phyloP scores from a whole-genome alignment of 2,113 vertebrate species.

The Xenus cinereus region DNA sequence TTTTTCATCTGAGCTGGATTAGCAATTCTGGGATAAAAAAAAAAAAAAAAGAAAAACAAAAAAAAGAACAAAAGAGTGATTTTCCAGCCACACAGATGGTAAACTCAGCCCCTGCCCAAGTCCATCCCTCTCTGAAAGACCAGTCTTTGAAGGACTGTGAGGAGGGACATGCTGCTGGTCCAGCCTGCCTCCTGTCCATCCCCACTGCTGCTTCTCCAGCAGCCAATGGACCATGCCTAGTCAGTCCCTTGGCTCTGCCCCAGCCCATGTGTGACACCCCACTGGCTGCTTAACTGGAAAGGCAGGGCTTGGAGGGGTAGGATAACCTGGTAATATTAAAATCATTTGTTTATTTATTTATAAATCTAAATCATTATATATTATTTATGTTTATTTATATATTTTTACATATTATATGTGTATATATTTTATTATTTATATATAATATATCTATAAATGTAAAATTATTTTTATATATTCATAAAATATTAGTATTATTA shows the following conservation, averaged over 20 bases:
- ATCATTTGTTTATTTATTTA: too few species aligned
- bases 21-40: not conserved
- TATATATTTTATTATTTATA: too few species aligned
- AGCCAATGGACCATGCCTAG: accelerated
- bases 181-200: not conserved
- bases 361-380: too few species aligned
- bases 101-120: not conserved
- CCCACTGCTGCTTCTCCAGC: not conserved
- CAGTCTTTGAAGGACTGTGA: not conserved
- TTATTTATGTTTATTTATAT: too few species aligned
- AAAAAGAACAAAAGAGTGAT: not conserved
- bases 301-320: not conserved
- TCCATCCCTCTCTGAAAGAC: not conserved
- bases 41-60: not conserved
- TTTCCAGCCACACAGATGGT: not conserved
- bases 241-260: not conserved
- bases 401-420: too few species aligned
- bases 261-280: not conserved
- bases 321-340: not conserved
- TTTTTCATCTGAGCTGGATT: not conserved
- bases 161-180: not conserved
- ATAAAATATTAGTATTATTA: too few species aligned
- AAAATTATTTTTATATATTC: too few species aligned
- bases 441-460: too few species aligned
- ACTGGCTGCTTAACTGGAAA: not conserved